Conservation (phyloP, 2,888 invertebrate species). For the Conus canariensis region DNA sequence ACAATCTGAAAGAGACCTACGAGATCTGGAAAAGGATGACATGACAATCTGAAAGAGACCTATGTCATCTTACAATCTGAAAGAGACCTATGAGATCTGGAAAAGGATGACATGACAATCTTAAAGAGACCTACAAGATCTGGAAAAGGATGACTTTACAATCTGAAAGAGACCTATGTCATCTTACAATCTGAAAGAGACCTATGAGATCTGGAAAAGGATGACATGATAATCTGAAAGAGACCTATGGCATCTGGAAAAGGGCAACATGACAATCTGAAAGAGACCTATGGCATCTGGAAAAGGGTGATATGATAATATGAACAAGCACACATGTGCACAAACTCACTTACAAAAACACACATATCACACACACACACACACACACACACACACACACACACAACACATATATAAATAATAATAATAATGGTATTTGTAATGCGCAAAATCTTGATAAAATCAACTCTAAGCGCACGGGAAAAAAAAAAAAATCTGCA, state of each 20-base stretch:
- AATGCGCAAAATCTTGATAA: no score
- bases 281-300: no score
- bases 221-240: background rate
- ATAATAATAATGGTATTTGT: no score
- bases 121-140: conserved; percentile 53
- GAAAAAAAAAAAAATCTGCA: no score
- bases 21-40: conserved; percentile 60
- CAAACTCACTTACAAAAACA: background rate
- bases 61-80: no score
- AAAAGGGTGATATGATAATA: no score
- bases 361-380: conserved; percentile 11
- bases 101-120: background rate
- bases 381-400: background rate
- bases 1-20: background rate
- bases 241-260: conserved; percentile 60
- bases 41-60: background rate
- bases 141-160: conserved; percentile 47
- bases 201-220: background rate
- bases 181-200: no score
- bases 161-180: background rate
- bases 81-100: no score
- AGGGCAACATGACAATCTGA: background rate
- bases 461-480: no score
- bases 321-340: background rate
- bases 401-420: no score